Conservation (phyloP, 2,888 invertebrate species). For the Vanessa cardui region DNA sequence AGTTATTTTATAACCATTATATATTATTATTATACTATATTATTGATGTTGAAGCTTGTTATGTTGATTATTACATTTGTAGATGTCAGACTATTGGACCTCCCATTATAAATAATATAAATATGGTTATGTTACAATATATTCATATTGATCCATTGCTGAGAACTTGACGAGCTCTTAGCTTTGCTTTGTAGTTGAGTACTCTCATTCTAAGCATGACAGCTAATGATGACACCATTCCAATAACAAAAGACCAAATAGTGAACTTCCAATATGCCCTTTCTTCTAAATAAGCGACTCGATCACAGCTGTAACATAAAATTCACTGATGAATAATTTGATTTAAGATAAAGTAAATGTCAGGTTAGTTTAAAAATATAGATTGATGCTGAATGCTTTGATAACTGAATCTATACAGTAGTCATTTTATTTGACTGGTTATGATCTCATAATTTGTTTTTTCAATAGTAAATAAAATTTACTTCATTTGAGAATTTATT, state of each 20-base stretch:
- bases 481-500: not conserved
- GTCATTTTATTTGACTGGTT: no score
- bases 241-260: constrained; percentile 85
- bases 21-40: no score
- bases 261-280: constrained; percentile 93
- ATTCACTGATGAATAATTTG: not conserved
- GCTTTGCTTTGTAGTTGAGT: constrained; percentile 85
- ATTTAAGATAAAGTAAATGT: no score
- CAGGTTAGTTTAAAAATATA: no score
- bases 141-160: constrained; percentile 83
- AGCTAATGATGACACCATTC: constrained; percentile 84
- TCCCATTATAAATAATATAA: not conserved
- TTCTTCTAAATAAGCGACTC: constrained; percentile 92
- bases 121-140: constrained; percentile 11
- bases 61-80: no score
- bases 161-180: constrained; percentile 87
- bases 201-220: constrained; percentile 86
- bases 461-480: not conserved
- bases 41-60: no score
- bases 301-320: constrained; percentile 88
- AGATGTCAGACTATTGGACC: no score
- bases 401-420: no score
- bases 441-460: no score
- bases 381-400: no score
- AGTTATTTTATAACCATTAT: no score